These are phyloP conservation scores for Heliangelus exortis DNA, from an alignment of 2,797 vertebrate species.

Conservation along the genomic window DNA sequence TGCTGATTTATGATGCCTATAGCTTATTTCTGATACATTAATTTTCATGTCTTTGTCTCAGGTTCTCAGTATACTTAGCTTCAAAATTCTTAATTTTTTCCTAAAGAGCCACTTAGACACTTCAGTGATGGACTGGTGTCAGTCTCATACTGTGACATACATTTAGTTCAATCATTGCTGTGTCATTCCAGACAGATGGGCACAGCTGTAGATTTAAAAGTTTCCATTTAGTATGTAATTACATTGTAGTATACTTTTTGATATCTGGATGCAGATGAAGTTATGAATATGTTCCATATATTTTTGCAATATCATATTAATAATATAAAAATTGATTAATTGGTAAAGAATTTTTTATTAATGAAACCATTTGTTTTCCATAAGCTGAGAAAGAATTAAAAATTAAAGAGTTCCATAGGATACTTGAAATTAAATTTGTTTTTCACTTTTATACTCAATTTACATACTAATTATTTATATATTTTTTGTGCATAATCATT, in stretches of 20 bases:
- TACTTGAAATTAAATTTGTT: not conserved
- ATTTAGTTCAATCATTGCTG: constrained; percentile 10
- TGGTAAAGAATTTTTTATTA: not conserved
- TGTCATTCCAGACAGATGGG: not conserved
- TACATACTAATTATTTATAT: not conserved
- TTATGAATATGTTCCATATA: constrained; percentile 3
- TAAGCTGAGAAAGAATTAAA: not conserved
- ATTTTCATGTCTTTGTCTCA: not conserved
- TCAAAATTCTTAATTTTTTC: not conserved
- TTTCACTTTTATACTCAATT: not conserved
- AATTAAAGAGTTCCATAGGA: not conserved
- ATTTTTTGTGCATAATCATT: not conserved
- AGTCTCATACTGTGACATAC: constrained; percentile 5
- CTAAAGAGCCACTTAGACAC: not conserved
- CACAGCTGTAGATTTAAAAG: constrained; percentile 21
- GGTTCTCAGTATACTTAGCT: not conserved
- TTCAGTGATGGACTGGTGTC: not conserved
- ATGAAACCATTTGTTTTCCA: not conserved
- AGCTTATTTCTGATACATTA: not conserved
- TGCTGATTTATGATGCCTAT: not conserved
- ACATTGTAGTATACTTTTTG: not conserved
- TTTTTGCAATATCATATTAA: not conserved
- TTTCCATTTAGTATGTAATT: not conserved
- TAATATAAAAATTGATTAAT: not conserved
- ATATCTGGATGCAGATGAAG: not conserved